phyloP scores from a whole-genome alignment of 2,113 vertebrate genomes.

The Pachycephala philippinensis region DNA sequence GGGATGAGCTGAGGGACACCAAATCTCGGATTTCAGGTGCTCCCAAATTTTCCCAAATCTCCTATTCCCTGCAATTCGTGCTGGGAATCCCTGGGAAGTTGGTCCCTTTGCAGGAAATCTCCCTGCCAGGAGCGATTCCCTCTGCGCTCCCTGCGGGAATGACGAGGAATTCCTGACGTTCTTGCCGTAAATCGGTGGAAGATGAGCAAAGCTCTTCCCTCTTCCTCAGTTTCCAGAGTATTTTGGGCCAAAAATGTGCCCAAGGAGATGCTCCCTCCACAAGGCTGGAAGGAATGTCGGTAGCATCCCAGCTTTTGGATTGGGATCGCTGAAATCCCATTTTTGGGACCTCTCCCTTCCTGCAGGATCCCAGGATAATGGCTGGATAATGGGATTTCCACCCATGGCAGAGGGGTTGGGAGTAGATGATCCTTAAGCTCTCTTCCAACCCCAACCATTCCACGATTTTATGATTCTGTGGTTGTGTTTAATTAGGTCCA shows the following conservation, averaged over 20 bases:
- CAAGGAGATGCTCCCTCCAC: fast-evolving
- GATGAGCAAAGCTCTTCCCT: background rate
- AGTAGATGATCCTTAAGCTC: background rate
- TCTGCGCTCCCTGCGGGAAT: background rate
- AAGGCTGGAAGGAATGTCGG: background rate
- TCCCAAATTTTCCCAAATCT: background rate
- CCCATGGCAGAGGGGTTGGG: background rate
- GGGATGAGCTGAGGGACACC: fast-evolving
- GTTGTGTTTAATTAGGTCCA: no score
- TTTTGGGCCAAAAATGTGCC: background rate
- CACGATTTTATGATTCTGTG: fast-evolving
- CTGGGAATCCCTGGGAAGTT: background rate
- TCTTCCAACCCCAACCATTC: background rate
- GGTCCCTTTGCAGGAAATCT: background rate
- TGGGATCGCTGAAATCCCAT: background rate
- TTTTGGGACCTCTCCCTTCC: background rate
- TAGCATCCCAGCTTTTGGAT: background rate
- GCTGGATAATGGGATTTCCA: background rate
- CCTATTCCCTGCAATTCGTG: fast-evolving
- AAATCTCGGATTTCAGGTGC: fast-evolving
- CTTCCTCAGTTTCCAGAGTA: background rate
- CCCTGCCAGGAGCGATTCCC: background rate
- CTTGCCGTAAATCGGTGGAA: fast-evolving
- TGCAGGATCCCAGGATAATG: background rate
- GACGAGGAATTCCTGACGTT: background rate